Base-by-base conservation (phyloP, 2,113 vertebrate species). In the Zeus faber region DNA sequence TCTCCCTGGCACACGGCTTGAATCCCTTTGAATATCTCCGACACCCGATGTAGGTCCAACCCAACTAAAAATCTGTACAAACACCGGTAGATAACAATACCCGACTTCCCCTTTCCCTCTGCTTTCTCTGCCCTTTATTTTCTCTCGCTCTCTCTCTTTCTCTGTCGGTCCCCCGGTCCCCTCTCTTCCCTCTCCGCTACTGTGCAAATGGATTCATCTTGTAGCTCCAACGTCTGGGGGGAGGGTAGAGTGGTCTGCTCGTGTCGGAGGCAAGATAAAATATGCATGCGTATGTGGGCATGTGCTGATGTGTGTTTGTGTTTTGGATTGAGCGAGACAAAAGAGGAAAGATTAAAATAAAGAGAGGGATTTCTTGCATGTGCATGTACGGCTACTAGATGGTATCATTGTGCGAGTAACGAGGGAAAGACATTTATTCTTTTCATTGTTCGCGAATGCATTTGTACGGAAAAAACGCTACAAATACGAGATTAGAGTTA, bases 121-220 rank as follows among this genome's bases (percentile, higher is more conserved):
- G n/a, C n/a, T n/a, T n/a, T n/a, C n/a, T n/a, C n/a, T n/a, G n/a
- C n/a, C n/a, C n/a, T n/a, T n/a, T n/a, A n/a, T n/a, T n/a, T n/a
- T n/a, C n/a, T n/a, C n/a, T n/a, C n/a, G n/a, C n/a, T n/a, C 17
- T 41, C 17, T 3, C 17, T 41, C 5, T 5, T 40, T 40, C n/a
- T 14, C n/a, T 40, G 5, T 40, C 37, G 14, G 37, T 16, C 16
- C 39, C n/a, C 7, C n/a, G 24, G 54, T 65, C 29, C 5, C 6
- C 31, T 46, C 26, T 49, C 5, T 1, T 22, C 29, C 18, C 41
- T 62, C 44, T 68, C 54, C 18, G 24, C 62, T 40, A 48, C 44
- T 20, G 53, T 65, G 67, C 77, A 81, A 87, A 85, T 83, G 79
- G 77, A 79, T 57, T 74, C 71, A 63, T 82, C 73, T 74, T 85